Evolutionary conservation across 1,140 invertebrate species (phyloP).

Genomic region (Acromyrmex echinatior): DNA sequence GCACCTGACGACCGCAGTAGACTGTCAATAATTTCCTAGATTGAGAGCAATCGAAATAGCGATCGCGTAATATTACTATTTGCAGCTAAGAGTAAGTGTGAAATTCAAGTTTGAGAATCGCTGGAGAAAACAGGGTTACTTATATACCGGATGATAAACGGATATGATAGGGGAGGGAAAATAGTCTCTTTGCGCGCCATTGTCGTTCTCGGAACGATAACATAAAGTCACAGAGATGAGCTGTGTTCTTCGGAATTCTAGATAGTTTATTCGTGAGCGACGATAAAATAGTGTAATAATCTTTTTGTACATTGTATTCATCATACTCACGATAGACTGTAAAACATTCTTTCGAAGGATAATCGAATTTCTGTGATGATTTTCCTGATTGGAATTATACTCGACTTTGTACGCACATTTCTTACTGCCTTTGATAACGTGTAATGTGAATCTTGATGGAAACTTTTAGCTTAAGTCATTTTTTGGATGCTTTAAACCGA

Average conservation of each 20-base stretch:
- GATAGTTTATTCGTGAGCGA: slow-evolving; percentile 39
- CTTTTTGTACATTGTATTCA: slow-evolving; percentile 7
- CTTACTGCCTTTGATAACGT: slow-evolving; percentile 55
- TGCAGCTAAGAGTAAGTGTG: slow-evolving; percentile 46
- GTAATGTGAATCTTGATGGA: slow-evolving; percentile 20
- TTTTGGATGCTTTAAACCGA: slow-evolving; percentile 59
- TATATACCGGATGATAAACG: slow-evolving; percentile 10
- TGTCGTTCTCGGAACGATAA: slow-evolving; percentile 12
- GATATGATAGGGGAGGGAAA: background rate
- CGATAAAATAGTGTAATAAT: background rate
- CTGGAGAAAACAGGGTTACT: slow-evolving; percentile 66
- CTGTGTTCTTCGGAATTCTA: slow-evolving; percentile 42
- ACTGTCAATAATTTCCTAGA: slow-evolving; percentile 55
- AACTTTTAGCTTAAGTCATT: slow-evolving; percentile 60
- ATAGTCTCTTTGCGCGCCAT: slow-evolving; percentile 1
- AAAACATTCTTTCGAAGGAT: slow-evolving; percentile 37
- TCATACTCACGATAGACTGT: slow-evolving; percentile 24
- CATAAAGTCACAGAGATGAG: slow-evolving; percentile 1
- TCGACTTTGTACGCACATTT: slow-evolving; percentile 64
- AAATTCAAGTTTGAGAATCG: slow-evolving; percentile 28
- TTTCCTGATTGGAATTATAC: slow-evolving; percentile 49
- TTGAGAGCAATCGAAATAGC: slow-evolving; percentile 31
- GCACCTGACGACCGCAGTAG: slow-evolving; percentile 33
- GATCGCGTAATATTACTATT: slow-evolving; percentile 20
- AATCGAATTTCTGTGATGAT: slow-evolving; percentile 54